phyloP scores from a whole-genome alignment of 1,140 invertebrate species.

The Drosophila arawakana region DNA sequence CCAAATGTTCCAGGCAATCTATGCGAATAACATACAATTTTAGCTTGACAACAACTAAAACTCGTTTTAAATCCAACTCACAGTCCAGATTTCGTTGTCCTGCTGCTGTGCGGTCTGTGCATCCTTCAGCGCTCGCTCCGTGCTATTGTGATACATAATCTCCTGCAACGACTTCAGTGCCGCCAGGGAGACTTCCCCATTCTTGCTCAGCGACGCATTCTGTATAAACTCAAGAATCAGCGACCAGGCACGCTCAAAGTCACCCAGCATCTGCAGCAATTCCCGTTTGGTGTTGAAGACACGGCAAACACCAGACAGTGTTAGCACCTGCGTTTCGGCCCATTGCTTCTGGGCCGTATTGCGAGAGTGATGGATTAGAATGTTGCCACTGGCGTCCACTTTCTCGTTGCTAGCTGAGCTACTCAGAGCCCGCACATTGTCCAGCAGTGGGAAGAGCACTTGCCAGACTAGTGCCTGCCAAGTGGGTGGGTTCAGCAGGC shows the following conservation, averaged over 20 bases:
- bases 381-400: slow-evolving; percentile 95
- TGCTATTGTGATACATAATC: slow-evolving; percentile 88
- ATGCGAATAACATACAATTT: neutral
- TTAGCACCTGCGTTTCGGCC: slow-evolving; percentile 96
- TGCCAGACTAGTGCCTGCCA: slow-evolving; percentile 96
- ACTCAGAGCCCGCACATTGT: slow-evolving; percentile 95
- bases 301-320: slow-evolving; percentile 87
- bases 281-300: slow-evolving; percentile 96
- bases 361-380: slow-evolving; percentile 98
- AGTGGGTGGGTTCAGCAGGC: slow-evolving; percentile 92
- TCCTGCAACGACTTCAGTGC: slow-evolving; percentile 98
- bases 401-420: slow-evolving; percentile 97
- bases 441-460: slow-evolving; percentile 97
- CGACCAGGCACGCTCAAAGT: slow-evolving; percentile 97
- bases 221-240: slow-evolving; percentile 97
- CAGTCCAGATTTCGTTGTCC: slow-evolving; percentile 89
- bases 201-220: slow-evolving; percentile 94
- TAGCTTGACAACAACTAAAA: neutral
- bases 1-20: slow-evolving; percentile 93
- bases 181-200: slow-evolving; percentile 97
- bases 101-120: slow-evolving; percentile 77
- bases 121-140: slow-evolving; percentile 69
- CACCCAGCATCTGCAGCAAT: slow-evolving; percentile 92
- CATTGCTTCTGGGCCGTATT: slow-evolving; percentile 99
- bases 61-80: slow-evolving; percentile 58